Base-by-base conservation (phyloP, 2,888 invertebrate species). In the Prosapia bicincta region DNA sequence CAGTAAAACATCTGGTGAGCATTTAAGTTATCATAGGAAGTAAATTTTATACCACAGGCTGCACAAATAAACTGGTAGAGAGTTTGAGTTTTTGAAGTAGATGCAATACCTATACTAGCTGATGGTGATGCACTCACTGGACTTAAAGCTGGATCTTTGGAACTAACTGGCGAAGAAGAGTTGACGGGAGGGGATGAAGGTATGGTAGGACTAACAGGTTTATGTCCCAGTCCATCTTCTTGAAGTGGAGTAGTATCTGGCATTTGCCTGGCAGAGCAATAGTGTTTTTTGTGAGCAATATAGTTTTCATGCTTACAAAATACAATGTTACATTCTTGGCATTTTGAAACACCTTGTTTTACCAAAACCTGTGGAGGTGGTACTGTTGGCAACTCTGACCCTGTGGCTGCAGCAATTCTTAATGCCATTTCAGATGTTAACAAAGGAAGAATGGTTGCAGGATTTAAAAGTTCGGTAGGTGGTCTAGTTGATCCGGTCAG, bases 231-330 rank as follows among this genome's bases (percentile, higher is more conserved):
- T 7, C 84, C 81, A 80, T 88, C 87, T 72, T 89, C 88, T 82
- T 89, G 67, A 88, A 86, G 32, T 88, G 86, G 80, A 88, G 87
- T 38, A 87, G 86, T 6, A 85, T 85, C 75, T 26, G 77, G 79
- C 67, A 77, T 76, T 74, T 78, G 80, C 32, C 93, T 87, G 0
- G 96, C 93, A 5, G 96, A 94, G 84, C 98, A 98, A 84, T 98
- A 98, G 83, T 96, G 94, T 82, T 94, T 93, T 84, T 97, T 98
- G 85, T 98, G 98, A 0, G 96, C 92, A 72, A 96, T 88, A 83
- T 95, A 98, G 85, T 97, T 98, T 84, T 98, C 98, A 83, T 95
- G 94, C 81, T 96, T 96, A 86, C 96, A 98, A 84, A 98, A 98
- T 1, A 97, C 97, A 78, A 98, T 98, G 85, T 97, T 97, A 87